A percentile compares a stretch with the other conserved stretches of the same genome.
phyloP scores from a whole-genome alignment of 2,797 vertebrate species.

The Falco novaeseelandiae region DNA sequence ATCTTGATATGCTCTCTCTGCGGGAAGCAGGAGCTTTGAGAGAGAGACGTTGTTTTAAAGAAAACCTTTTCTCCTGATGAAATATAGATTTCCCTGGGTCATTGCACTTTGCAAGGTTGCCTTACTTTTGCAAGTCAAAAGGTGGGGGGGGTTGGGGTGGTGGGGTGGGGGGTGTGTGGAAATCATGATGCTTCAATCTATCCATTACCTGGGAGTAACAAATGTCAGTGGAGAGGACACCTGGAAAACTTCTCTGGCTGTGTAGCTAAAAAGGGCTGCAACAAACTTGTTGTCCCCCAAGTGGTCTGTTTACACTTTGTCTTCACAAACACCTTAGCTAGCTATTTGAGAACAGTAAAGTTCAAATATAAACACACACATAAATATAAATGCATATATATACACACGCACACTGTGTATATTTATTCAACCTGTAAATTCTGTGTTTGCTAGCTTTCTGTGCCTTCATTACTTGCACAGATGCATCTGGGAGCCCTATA shows the following conservation, averaged over 20 bases:
- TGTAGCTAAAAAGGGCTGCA: neutral
- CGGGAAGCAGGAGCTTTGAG: neutral
- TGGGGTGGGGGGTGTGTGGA: too few relatives aligned
- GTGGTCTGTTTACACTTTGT: neutral
- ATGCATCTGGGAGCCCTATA: neutral
- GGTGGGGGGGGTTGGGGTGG: too few relatives aligned
- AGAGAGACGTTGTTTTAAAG: neutral
- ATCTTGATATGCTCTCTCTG: neutral
- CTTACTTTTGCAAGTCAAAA: neutral
- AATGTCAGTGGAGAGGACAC: neutral
- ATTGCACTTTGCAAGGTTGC: neutral
- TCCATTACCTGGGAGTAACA: neutral
- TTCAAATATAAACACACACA: neutral
- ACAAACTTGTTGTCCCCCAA: neutral
- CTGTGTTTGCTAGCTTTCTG: neutral
- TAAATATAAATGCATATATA: neutral
- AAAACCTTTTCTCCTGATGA: neutral
- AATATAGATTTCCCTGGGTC: neutral
- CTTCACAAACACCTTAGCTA: slow-evolving; percentile 12
- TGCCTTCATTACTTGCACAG: neutral
- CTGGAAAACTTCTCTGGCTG: neutral
- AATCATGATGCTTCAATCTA: neutral
- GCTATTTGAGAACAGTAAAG: neutral
- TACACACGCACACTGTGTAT: neutral
- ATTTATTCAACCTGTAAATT: slow-evolving; percentile 17